These are phyloP conservation scores for Drosophila parvula DNA, from an alignment of 1,140 invertebrate species.

Conservation along the genomic window DNA sequence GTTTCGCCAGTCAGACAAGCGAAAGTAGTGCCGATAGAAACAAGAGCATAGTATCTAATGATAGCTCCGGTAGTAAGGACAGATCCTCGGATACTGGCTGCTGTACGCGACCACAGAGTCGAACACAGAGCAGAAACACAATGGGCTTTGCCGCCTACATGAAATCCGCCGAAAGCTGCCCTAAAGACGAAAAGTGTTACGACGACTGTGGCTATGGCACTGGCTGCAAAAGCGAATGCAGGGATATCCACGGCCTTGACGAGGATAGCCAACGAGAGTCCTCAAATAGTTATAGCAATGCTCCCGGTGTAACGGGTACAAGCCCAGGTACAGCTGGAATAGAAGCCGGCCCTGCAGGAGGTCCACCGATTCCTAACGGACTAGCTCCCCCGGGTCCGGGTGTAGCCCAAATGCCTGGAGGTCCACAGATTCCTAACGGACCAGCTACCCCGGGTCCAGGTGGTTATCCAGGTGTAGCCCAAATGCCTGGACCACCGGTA, in stretches of 20 bases:
- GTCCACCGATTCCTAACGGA: too few relatives aligned
- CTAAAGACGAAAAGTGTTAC: neutral
- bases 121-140: neutral
- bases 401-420: too few relatives aligned
- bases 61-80: neutral
- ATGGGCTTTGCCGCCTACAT: neutral
- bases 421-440: too few relatives aligned
- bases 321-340: neutral
- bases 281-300: too few relatives aligned
- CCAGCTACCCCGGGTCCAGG: too few relatives aligned
- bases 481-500: too few relatives aligned
- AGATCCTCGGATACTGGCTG: neutral
- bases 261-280: neutral
- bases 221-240: constrained; percentile 15
- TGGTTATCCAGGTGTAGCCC: too few relatives aligned
- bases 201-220: constrained; percentile 39
- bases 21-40: neutral
- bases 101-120: neutral
- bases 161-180: neutral
- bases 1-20: neutral
- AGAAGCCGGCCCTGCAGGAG: neutral
- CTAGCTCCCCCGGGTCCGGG: too few relatives aligned
- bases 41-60: neutral
- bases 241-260: neutral
- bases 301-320: neutral